Percentiles rank a stretch among this genome's conserved stretches.
These are phyloP conservation scores for Ridgeia piscesae DNA, from an alignment of 1,140 invertebrate species.

Conservation along the genomic window DNA sequence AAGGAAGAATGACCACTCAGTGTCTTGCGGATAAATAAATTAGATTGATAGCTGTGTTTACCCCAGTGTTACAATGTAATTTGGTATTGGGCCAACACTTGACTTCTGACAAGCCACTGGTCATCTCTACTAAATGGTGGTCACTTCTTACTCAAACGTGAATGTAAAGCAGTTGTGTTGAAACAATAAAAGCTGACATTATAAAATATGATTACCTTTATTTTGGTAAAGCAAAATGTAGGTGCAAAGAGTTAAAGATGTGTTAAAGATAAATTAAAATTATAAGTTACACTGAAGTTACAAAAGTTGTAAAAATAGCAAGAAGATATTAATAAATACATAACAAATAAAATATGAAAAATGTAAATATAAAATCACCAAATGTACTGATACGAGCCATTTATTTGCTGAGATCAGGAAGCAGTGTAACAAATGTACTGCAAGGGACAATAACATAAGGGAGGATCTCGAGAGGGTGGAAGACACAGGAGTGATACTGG, in stretches of 20 bases:
- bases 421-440: background rate
- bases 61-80: background rate
- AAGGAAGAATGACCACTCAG: background rate
- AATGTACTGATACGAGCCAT: background rate
- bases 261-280: no score
- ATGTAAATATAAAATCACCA: background rate
- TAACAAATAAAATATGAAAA: background rate
- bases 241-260: no score
- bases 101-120: background rate
- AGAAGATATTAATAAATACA: no score
- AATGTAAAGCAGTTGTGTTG: background rate
- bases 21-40: background rate
- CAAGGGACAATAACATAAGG: background rate
- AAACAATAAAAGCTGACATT: background rate
- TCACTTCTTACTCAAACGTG: background rate
- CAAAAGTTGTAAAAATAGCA: no score
- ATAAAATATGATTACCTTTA: background rate
- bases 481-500: background rate
- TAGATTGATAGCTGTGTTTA: constrained; percentile 1
- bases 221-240: no score
- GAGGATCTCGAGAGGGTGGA: background rate
- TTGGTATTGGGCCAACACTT: background rate
- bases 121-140: background rate
- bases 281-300: no score
- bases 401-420: background rate